phyloP scores from a whole-genome alignment of 2,888 invertebrate species.

The Stegana nigrithorax region DNA sequence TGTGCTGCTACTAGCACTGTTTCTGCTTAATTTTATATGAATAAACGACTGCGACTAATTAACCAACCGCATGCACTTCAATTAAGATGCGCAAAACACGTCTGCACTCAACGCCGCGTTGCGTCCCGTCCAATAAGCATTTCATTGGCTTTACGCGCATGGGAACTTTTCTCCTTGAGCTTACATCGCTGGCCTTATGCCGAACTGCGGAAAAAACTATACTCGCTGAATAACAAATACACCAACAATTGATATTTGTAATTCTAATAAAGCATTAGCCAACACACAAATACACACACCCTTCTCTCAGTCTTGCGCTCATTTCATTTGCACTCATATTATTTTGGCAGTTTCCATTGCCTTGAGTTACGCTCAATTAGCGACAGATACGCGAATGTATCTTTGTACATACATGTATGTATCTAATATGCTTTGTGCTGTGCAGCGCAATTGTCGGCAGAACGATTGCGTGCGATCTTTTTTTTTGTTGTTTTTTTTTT shows the following conservation, averaged over 20 bases:
- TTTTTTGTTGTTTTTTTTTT: conserved; percentile 34
- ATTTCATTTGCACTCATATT: background rate
- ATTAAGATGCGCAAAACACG: background rate
- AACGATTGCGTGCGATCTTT: background rate
- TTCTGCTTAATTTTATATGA: no score
- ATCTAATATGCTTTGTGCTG: conserved; percentile 23
- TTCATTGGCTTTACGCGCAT: conserved; percentile 4
- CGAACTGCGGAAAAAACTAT: no score
- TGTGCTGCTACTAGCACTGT: no score
- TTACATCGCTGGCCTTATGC: no score
- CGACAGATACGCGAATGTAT: conserved; percentile 42
- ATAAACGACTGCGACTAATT: conserved; percentile 8
- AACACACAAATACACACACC: background rate
- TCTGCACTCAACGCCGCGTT: background rate
- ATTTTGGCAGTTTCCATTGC: conserved; percentile 53
- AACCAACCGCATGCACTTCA: conserved; percentile 10
- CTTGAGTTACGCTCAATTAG: conserved; percentile 49
- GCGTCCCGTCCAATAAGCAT: no score
- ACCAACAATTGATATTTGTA: no score
- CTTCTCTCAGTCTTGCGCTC: conserved; percentile 23
- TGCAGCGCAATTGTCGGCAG: conserved; percentile 18
- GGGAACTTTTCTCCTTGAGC: no score
- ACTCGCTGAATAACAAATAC: no score
- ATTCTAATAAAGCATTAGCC: background rate
- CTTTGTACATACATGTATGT: conserved; percentile 19